Percentiles rank a stretch among this genome's conserved stretches.
Conservation (phyloP, 2,888 invertebrate species). For the Erebia epiphron region DNA sequence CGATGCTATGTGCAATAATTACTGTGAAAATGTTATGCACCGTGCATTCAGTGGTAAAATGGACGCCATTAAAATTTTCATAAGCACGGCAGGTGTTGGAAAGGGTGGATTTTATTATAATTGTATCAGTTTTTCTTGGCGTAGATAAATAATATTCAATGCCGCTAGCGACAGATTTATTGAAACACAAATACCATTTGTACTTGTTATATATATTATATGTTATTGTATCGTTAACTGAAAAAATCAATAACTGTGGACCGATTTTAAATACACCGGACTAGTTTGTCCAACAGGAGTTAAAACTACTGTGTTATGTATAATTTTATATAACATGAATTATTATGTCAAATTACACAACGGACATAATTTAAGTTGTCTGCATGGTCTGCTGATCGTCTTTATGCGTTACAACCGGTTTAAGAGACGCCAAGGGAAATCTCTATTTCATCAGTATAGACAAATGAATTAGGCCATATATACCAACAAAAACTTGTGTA, state of each 20-base stretch:
- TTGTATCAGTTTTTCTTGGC: not conserved
- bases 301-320: not conserved
- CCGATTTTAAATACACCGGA: not conserved
- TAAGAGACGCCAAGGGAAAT: slow-evolving; percentile 13
- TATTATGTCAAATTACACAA: not conserved
- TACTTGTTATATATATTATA: too few relatives aligned
- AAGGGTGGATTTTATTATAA: not conserved
- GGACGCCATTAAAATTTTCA: slow-evolving; percentile 11
- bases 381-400: slow-evolving; percentile 33
- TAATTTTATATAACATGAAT: not conserved
- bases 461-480: slow-evolving; percentile 22
- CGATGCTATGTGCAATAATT: slow-evolving; percentile 33
- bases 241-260: too few relatives aligned
- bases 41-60: slow-evolving; percentile 31
- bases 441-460: slow-evolving; percentile 14
- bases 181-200: too few relatives aligned
- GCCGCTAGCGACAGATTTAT: not conserved
- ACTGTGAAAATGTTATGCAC: slow-evolving; percentile 32
- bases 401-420: slow-evolving; percentile 27
- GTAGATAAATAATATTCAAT: not conserved
- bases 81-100: slow-evolving; percentile 17
- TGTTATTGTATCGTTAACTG: too few relatives aligned
- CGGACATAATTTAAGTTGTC: not conserved
- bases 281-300: not conserved
- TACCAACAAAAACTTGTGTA: not conserved